Conservation (phyloP, 1,140 invertebrate genomes). For the Adelges cooleyi region DNA sequence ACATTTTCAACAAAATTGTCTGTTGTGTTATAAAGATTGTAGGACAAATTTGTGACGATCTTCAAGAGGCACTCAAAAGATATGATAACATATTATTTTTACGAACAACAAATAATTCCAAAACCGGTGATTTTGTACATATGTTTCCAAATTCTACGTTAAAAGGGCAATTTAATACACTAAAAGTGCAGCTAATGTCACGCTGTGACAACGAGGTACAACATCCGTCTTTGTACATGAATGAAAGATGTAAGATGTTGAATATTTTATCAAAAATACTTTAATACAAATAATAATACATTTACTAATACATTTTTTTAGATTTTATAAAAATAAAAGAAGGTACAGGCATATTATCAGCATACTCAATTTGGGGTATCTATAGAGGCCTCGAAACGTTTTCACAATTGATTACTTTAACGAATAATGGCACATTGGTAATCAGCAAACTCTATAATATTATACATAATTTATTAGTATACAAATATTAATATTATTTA, state of each 20-base stretch:
- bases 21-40: too few relatives aligned
- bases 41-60: conserved; percentile 3
- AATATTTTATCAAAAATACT: too few relatives aligned
- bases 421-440: neutral
- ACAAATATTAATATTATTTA: too few relatives aligned
- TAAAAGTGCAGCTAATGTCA: neutral
- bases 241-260: conserved; percentile 22
- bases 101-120: too few relatives aligned
- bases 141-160: too few relatives aligned
- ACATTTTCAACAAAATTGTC: too few relatives aligned
- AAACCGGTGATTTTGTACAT: too few relatives aligned
- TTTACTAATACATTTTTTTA: neutral
- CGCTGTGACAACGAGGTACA: conserved; percentile 5
- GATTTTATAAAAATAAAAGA: conserved; percentile 10
- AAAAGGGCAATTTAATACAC: neutral
- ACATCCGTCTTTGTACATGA: conserved; percentile 17
- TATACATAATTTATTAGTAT: conserved; percentile 23
- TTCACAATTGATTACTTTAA: conserved; percentile 48
- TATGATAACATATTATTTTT: conserved; percentile 12
- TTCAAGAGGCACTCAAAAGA: conserved; percentile 14
- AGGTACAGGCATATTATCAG: conserved; percentile 36
- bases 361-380: conserved; percentile 59
- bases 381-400: conserved; percentile 69
- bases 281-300: too few relatives aligned
- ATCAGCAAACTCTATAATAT: neutral